Evolutionary conservation across 2,113 vertebrate species (phyloP).

Genomic region (Ellobius talpinus): DNA sequence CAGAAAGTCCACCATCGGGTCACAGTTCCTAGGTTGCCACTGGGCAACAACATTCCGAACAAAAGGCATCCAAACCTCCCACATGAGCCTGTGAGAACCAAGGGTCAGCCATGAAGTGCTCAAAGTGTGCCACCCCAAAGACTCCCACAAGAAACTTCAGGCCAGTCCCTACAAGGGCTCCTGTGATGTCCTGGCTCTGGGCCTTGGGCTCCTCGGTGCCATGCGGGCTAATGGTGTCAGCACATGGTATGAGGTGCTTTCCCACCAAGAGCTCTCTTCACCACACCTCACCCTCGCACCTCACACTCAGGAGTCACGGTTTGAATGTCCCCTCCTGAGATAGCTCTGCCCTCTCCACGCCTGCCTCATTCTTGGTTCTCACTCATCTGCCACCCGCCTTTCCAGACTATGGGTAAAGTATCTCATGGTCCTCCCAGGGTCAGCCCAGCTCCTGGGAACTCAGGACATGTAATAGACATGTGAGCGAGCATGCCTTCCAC

Average conservation of each 20-base stretch:
- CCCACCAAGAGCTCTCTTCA: neutral
- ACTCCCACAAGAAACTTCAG: neutral
- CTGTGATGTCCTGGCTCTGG: neutral
- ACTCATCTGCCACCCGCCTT: fast-evolving
- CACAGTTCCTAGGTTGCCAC: constrained; percentile 96
- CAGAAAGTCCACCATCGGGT: constrained; percentile 96
- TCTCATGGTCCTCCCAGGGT: neutral
- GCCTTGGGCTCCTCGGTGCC: neutral
- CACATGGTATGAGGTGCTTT: fast-evolving
- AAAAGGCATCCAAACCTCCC: constrained; percentile 97
- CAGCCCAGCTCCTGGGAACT: neutral
- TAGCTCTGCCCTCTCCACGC: fast-evolving
- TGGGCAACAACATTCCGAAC: constrained; percentile 90
- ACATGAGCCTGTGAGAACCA: constrained; percentile 90
- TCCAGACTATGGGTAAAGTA: fast-evolving
- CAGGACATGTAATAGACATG: fast-evolving
- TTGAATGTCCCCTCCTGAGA: neutral
- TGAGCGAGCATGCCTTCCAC: fast-evolving
- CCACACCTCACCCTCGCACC: fast-evolving
- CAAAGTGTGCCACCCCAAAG: neutral
- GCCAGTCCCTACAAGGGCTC: neutral
- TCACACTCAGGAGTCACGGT: neutral
- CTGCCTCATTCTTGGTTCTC: fast-evolving
- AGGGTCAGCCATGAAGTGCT: neutral
- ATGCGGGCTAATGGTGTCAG: neutral